Conservation (phyloP, 2,113 vertebrate species). For the Amblyornis subalaris region DNA sequence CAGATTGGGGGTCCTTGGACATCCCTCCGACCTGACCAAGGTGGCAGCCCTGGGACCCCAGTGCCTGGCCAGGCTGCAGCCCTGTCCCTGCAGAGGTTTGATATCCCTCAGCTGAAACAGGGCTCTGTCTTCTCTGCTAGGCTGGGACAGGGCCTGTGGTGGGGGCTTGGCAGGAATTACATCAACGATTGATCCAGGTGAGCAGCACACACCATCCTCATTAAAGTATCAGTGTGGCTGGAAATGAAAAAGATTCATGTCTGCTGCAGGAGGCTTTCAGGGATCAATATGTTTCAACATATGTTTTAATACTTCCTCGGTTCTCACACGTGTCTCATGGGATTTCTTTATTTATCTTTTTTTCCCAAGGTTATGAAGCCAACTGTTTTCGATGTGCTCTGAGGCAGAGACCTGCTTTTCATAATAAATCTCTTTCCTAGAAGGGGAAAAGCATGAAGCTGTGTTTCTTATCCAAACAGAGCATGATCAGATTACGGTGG, state of each 20-base stretch:
- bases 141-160: accelerated
- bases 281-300: conserved; percentile 61
- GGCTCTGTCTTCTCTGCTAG: accelerated
- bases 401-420: conserved; percentile 22
- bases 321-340: conserved; percentile 37
- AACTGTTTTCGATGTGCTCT: conserved; percentile 42
- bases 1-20: accelerated
- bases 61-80: neutral
- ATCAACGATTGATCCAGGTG: neutral
- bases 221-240: neutral
- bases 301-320: conserved; percentile 53
- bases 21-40: accelerated
- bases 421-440: neutral
- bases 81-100: neutral
- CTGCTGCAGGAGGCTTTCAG: conserved; percentile 1
- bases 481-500: neutral
- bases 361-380: conserved; percentile 54
- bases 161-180: neutral
- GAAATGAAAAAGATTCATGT: neutral
- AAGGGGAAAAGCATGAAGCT: neutral
- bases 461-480: neutral
- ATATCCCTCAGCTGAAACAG: accelerated
- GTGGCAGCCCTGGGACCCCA: accelerated
- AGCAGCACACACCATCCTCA: neutral
- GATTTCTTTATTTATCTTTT: conserved; percentile 55